Evolutionary conservation across 2,888 invertebrate species (phyloP).

Genomic region (Terebella lapidaria): DNA sequence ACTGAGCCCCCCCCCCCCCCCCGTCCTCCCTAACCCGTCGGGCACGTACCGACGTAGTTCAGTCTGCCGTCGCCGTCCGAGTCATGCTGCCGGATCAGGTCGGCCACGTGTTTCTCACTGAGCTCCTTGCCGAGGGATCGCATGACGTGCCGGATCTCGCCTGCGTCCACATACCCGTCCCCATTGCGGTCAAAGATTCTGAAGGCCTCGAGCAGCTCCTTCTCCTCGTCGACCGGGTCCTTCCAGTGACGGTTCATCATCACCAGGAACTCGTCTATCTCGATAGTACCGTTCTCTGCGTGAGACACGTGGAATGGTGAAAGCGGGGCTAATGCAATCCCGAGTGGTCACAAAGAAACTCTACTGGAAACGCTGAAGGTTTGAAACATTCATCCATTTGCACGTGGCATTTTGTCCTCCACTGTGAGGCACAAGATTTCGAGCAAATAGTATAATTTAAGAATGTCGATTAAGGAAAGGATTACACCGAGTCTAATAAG

Average conservation of each 20-base stretch:
- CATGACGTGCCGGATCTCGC: slow-evolving; percentile 14
- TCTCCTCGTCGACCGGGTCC: slow-evolving; percentile 15
- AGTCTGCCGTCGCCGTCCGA: slow-evolving; percentile 13
- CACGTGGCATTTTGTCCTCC: no score
- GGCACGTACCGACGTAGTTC: slow-evolving; percentile 13
- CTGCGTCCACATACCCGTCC: slow-evolving; percentile 17
- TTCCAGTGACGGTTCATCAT: slow-evolving; percentile 14
- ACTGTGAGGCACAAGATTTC: no score
- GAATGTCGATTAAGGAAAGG: no score
- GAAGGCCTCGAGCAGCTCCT: slow-evolving; percentile 12
- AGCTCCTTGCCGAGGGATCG: slow-evolving; percentile 10
- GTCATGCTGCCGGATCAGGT: slow-evolving; percentile 8
- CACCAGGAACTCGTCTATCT: slow-evolving; percentile 9
- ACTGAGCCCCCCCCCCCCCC: no score
- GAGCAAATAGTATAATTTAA: no score
- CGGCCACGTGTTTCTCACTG: slow-evolving; percentile 3
- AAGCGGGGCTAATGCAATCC: no score
- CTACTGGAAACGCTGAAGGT: no score
- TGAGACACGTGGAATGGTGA: no score
- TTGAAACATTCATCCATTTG: no score
- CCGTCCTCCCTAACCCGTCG: no score
- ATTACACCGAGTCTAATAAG: no score
- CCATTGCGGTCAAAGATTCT: slow-evolving; percentile 15
- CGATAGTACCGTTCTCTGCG: slow-evolving; percentile 16
- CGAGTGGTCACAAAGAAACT: no score